Conservation (phyloP, 2,797 vertebrate genomes). For the Neosilurus hyrtlii region DNA sequence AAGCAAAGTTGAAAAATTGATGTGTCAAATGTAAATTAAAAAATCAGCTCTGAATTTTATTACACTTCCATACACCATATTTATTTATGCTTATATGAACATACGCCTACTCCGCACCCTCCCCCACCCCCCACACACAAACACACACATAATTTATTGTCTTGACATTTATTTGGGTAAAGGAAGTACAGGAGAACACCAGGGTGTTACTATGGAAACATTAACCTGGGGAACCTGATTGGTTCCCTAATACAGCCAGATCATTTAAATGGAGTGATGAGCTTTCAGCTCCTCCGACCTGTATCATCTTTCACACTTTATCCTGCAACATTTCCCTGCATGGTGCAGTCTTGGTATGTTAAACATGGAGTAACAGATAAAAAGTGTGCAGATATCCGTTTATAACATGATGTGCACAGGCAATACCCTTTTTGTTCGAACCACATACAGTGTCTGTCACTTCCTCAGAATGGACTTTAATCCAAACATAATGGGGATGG, state of each 20-base stretch:
- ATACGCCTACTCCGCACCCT: background rate
- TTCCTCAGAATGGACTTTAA: background rate
- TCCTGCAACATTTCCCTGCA: background rate
- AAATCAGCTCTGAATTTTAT: background rate
- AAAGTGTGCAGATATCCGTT: constrained; percentile 15
- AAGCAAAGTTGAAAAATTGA: background rate
- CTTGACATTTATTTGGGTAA: constrained; percentile 56
- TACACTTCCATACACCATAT: background rate
- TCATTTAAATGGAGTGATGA: constrained; percentile 51
- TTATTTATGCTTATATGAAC: background rate
- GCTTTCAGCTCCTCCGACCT: constrained; percentile 12
- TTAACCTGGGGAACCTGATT: constrained; percentile 64
- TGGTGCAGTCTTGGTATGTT: background rate
- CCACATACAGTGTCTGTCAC: background rate
- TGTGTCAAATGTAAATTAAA: background rate
- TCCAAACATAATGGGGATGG: background rate
- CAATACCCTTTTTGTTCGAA: background rate
- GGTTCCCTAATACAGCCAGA: constrained; percentile 54
- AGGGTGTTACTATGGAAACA: constrained; percentile 73
- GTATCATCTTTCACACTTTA: constrained; percentile 8
- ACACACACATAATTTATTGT: background rate
- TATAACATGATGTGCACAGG: constrained; percentile 2
- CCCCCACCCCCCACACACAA: background rate
- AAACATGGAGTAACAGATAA: constrained; percentile 3
- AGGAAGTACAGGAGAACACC: constrained; percentile 55